phyloP scores from a whole-genome alignment of 2,888 invertebrate species.

The Chironomus tentans region DNA sequence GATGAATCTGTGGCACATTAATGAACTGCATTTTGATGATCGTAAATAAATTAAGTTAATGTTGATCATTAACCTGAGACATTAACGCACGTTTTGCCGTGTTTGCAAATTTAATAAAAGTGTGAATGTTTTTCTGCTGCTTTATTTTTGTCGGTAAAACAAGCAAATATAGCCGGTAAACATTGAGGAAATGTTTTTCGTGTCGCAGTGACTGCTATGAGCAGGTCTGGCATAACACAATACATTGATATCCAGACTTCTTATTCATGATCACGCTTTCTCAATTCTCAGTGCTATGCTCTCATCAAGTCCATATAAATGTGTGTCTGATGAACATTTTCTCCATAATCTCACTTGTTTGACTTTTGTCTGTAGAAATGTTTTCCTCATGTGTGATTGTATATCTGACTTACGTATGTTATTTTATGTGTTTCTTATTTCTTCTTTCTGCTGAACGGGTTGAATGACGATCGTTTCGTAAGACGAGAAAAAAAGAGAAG shows the following conservation, averaged over 20 bases:
- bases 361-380: not conserved
- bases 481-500: not conserved
- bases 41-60: too few species aligned
- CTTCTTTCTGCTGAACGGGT: not conserved
- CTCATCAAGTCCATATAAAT: not conserved
- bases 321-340: not conserved
- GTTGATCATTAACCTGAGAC: too few species aligned
- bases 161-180: too few species aligned
- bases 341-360: not conserved
- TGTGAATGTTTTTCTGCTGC: not conserved
- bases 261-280: conserved; percentile 15
- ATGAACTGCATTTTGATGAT: too few species aligned
- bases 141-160: not conserved
- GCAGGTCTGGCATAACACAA: not conserved
- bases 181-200: not conserved
- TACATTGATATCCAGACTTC: not conserved
- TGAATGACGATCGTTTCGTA: not conserved
- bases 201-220: not conserved
- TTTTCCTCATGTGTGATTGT: not conserved
- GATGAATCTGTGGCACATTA: too few species aligned
- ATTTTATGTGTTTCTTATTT: not conserved
- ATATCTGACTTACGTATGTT: not conserved
- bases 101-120: not conserved
- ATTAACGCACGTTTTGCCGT: too few species aligned
- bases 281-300: not conserved